These are phyloP conservation scores for Sebastes dallii DNA, from an alignment of 2,797 vertebrate genomes.

Conservation along the genomic window DNA sequence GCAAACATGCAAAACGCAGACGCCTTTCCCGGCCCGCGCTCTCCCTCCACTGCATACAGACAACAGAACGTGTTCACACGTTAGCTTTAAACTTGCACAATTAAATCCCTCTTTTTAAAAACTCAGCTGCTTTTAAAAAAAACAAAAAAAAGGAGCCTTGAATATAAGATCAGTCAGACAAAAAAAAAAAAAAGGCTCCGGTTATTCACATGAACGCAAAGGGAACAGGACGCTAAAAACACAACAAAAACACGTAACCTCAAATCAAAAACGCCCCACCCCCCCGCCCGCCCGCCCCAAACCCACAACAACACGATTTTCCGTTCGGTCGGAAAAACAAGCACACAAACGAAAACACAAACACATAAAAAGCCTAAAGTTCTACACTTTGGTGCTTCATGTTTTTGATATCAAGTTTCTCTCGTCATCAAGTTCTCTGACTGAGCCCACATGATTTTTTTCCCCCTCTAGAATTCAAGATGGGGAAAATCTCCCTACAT, in stretches of 20 bases:
- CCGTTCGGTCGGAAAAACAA: slow-evolving; percentile 59
- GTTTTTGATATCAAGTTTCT: slow-evolving; percentile 83
- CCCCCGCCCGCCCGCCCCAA: background rate
- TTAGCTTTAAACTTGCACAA: slow-evolving; percentile 67
- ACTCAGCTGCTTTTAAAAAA: slow-evolving; percentile 56
- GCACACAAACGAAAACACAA: slow-evolving; percentile 71
- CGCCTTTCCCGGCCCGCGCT: slow-evolving; percentile 39
- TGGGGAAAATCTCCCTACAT: slow-evolving; percentile 62
- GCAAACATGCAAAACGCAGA: slow-evolving; percentile 76
- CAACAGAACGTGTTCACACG: slow-evolving; percentile 52
- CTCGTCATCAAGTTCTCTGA: slow-evolving; percentile 64
- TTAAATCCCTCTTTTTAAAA: slow-evolving; percentile 68
- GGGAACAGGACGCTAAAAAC: slow-evolving; percentile 74
- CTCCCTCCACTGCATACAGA: slow-evolving; percentile 70
- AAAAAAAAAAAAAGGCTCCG: slow-evolving; percentile 46
- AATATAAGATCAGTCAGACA: slow-evolving; percentile 57
- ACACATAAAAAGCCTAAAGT: slow-evolving; percentile 85
- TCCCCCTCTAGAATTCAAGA: slow-evolving; percentile 52
- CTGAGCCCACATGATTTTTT: slow-evolving; percentile 53
- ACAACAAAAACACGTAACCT: slow-evolving; percentile 55
- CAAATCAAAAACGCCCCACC: slow-evolving; percentile 37
- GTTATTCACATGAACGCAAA: slow-evolving; percentile 70
- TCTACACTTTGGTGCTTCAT: slow-evolving; percentile 88
- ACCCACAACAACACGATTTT: slow-evolving; percentile 46
- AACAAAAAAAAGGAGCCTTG: slow-evolving; percentile 67